Evolutionary conservation across 2,113 vertebrate species (phyloP).

Genomic region (Laticauda colubrina): DNA sequence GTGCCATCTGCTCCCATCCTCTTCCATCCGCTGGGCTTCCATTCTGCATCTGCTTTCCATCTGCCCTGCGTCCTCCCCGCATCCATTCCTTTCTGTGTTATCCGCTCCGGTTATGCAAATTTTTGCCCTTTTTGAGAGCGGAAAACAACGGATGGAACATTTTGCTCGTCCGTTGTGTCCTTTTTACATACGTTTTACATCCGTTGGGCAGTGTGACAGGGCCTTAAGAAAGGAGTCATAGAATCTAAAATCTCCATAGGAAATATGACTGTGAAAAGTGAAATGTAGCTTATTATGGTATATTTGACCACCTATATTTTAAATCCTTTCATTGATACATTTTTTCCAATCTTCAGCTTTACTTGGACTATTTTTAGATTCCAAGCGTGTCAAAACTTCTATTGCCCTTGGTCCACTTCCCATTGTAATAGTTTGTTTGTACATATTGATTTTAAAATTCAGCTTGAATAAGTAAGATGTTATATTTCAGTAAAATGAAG

Average conservation of each 20-base stretch:
- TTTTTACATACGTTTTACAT: too few species aligned
- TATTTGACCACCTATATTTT: background rate
- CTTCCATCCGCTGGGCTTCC: too few species aligned
- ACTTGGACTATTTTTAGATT: background rate
- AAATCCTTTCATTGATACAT: background rate
- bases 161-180: too few species aligned
- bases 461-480: background rate
- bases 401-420: background rate
- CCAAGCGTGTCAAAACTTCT: background rate
- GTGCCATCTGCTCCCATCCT: too few species aligned
- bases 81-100: too few species aligned
- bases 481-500: background rate
- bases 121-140: too few species aligned
- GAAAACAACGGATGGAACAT: too few species aligned
- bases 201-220: too few species aligned
- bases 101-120: too few species aligned
- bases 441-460: background rate
- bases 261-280: background rate
- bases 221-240: background rate
- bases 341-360: background rate
- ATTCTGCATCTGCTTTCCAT: too few species aligned
- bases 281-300: background rate
- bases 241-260: background rate
- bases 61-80: too few species aligned
- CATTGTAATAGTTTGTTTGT: background rate